phyloP scores from a whole-genome alignment of 2,797 vertebrate genomes.

The Oreochromis grahami region DNA sequence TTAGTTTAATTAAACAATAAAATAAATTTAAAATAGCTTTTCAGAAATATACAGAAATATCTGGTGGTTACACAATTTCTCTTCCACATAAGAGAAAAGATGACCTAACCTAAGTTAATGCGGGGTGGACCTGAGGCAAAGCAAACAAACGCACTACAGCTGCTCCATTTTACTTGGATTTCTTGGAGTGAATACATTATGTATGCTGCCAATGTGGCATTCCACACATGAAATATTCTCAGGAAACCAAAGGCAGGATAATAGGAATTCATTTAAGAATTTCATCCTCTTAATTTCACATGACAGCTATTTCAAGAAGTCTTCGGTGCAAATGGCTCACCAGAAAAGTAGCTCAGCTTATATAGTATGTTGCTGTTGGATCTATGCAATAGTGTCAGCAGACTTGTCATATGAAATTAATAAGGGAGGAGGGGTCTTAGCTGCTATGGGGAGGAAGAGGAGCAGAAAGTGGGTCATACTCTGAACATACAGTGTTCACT shows the following conservation, averaged over 20 bases:
- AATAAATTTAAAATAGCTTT: background rate
- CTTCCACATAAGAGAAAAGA: background rate
- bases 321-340: constrained; percentile 1
- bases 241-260: background rate
- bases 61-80: background rate
- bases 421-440: constrained; percentile 31
- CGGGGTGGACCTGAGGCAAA: background rate
- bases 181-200: constrained; percentile 18
- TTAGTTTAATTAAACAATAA: background rate
- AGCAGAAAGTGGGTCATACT: constrained; percentile 61
- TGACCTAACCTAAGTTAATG: background rate
- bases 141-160: background rate
- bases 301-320: constrained; percentile 9
- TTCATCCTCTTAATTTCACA: constrained; percentile 2
- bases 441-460: background rate
- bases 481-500: background rate
- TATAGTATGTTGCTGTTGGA: constrained; percentile 13
- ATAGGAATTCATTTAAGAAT: background rate
- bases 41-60: background rate
- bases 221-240: constrained; percentile 3
- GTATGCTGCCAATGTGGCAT: background rate
- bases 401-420: constrained; percentile 47
- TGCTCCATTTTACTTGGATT: constrained; percentile 21
- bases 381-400: constrained; percentile 34
- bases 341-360: constrained; percentile 3